phyloP scores from a whole-genome alignment of 1,140 invertebrate genomes.

The Heliconius melpomene region DNA sequence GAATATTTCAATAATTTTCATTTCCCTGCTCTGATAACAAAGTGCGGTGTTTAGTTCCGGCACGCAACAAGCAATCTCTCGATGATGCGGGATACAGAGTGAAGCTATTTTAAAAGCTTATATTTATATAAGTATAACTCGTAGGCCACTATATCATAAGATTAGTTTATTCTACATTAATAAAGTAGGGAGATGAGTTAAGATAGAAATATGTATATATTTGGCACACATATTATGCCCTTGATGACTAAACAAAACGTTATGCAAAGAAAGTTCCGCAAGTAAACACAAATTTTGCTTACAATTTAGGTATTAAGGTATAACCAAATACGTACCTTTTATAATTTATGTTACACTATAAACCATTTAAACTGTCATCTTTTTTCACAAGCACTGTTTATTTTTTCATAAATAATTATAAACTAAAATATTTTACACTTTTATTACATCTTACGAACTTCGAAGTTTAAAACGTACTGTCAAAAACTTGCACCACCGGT shows the following conservation, averaged over 20 bases:
- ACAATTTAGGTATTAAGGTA: slow-evolving; percentile 34
- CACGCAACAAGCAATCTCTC: not conserved
- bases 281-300: slow-evolving; percentile 50
- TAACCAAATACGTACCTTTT: slow-evolving; percentile 48
- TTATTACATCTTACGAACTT: slow-evolving; percentile 44
- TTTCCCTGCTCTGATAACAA: no score
- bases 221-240: slow-evolving; percentile 46
- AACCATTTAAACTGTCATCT: slow-evolving; percentile 30
- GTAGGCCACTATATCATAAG: no score
- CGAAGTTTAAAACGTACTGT: slow-evolving; percentile 68
- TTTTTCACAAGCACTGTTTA: slow-evolving; percentile 20
- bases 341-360: slow-evolving; percentile 29
- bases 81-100: not conserved
- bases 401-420: slow-evolving; percentile 34
- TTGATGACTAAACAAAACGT: slow-evolving; percentile 59
- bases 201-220: not conserved
- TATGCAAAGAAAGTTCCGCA: slow-evolving; percentile 57
- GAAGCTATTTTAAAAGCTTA: no score
- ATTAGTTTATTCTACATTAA: not conserved
- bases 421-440: slow-evolving; percentile 49
- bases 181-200: no score
- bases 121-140: no score
- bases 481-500: slow-evolving; percentile 78
- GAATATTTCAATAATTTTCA: no score
- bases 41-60: not conserved